Base-by-base conservation (phyloP, 1,140 invertebrate genomes). In the fruit fly (Drosophila melanogaster) region DNA sequence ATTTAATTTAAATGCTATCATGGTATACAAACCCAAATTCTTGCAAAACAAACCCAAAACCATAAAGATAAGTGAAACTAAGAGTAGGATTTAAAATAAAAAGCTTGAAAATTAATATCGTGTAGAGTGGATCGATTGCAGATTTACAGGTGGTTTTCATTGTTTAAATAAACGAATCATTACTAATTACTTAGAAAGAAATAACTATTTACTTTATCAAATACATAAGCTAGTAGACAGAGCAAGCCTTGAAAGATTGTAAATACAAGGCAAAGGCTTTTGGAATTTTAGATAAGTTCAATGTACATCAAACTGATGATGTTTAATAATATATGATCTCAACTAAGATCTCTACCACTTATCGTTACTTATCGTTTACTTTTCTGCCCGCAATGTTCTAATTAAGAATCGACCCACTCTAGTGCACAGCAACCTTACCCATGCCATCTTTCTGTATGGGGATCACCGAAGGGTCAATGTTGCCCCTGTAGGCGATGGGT, bases 391-490 rank as follows among this genome's bases (percentile, higher is more conserved):
- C 22, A 30, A 15, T 49, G 22, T 7, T 30, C 44, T 47, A 12
- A 47, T 47, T 11, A 17, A n/a, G 35, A 37, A 67, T 67, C 64
- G 64, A 67, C 59, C 46, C 46, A 64, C 64, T 37, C 64, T 65
- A 50, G 14, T 37, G 62, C 49, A 46, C 55, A 65, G 57, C 73
- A 77, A 79, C 92, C 93, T 93, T 93, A 96, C 96, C 96, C 94
- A 97, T 96, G 80, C 96, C 96, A 93, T 97, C 96, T 92, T 95
- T 95, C 78, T 95, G 94, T 87, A 96, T 96, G 40, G 96, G 96
- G 92, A 96, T 96, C 60, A 96, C 95, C 84, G 95, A 96, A 37
- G 95, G 93, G 93, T 96, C 96, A 47, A 95, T 96, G 87, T 96
- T 95, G 69, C 95, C 95, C 79, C 96, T 95, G 92, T 96, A 96